Percentiles rank a stretch among this genome's conserved stretches.
phyloP scores from a whole-genome alignment of 2,113 vertebrate genomes.

The Gallinago media region DNA sequence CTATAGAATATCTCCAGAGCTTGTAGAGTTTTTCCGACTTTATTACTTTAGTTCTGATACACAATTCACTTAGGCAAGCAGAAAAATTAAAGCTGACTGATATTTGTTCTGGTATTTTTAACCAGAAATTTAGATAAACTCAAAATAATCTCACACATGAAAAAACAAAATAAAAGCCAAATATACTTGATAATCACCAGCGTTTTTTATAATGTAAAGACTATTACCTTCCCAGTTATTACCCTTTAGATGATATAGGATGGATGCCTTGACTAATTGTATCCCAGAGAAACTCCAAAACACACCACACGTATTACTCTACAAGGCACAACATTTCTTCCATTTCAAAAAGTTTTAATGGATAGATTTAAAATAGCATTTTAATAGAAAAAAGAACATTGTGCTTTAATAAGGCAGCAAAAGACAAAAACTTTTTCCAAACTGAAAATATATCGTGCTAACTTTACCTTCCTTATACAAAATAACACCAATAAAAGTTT shows the following conservation, averaged over 20 bases:
- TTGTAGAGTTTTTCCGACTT: slow-evolving; percentile 41
- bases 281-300: neutral
- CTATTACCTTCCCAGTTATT: neutral
- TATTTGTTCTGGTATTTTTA: neutral
- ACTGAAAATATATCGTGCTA: neutral
- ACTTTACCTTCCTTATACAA: slow-evolving; percentile 2
- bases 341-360: neutral
- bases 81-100: neutral
- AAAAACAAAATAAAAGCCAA: neutral
- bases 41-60: slow-evolving; percentile 25
- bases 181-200: neutral
- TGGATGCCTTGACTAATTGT: neutral
- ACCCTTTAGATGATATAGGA: neutral
- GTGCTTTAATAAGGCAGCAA: neutral
- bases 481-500: slow-evolving; percentile 21
- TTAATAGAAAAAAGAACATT: neutral
- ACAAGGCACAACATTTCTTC: neutral
- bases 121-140: neutral
- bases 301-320: neutral
- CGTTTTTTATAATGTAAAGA: neutral
- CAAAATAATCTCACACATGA: neutral
- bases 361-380: neutral
- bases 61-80: slow-evolving; percentile 2
- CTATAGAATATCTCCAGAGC: slow-evolving; percentile 64
- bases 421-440: slow-evolving; percentile 18